Conservation (phyloP, 2,797 vertebrate species). For the Bradypodion pumilum region DNA sequence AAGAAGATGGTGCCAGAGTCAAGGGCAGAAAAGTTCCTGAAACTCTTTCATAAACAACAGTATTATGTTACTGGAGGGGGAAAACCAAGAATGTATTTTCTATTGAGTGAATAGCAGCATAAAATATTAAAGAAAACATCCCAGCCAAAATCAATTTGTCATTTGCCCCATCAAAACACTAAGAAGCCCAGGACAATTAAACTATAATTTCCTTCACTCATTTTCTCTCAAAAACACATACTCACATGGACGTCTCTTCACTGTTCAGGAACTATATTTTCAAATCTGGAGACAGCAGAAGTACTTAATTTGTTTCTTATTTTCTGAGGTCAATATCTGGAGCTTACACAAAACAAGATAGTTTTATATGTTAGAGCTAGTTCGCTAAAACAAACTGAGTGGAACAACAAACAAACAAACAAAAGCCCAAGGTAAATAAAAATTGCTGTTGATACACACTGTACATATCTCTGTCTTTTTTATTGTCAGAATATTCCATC, state of each 20-base stretch:
- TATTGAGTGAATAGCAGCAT: background rate
- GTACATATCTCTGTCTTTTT: conserved; percentile 37
- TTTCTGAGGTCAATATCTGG: conserved; percentile 31
- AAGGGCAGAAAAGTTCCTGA: background rate
- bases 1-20: no score
- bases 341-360: conserved; percentile 22
- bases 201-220: background rate
- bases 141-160: conserved; percentile 26
- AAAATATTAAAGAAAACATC: conserved; percentile 20
- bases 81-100: conserved; percentile 15
- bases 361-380: conserved; percentile 47
- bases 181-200: conserved; percentile 12
- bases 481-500: conserved; percentile 41
- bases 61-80: background rate
- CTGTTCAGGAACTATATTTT: background rate
- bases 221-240: background rate
- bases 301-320: conserved; percentile 1
- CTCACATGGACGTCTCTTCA: background rate
- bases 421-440: conserved; percentile 34
- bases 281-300: background rate
- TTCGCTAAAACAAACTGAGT: conserved; percentile 36
- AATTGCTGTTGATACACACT: background rate
- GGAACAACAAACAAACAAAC: conserved; percentile 45
- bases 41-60: background rate
- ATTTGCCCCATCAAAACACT: conserved; percentile 20